Evolutionary conservation across 2,113 vertebrate species (phyloP).

Genomic region (Barnardius zonarius): DNA sequence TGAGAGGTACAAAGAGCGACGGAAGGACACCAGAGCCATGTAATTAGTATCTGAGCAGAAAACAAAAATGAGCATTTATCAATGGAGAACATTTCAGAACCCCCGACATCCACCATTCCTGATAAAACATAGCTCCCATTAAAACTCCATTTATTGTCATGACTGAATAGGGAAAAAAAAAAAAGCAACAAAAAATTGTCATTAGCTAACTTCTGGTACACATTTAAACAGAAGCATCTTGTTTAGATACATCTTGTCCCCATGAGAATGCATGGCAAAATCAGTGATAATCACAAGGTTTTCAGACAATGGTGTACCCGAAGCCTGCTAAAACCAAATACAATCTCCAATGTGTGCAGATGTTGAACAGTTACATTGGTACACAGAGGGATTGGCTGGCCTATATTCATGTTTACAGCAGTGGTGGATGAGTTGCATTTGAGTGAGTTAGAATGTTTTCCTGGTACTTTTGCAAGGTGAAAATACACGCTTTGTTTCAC

Average conservation of each 20-base stretch:
- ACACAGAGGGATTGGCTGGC: neutral
- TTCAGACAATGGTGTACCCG: neutral
- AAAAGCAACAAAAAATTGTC: neutral
- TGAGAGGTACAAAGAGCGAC: neutral
- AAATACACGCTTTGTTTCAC: neutral
- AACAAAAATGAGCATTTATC: neutral
- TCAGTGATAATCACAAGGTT: neutral
- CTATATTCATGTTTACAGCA: neutral
- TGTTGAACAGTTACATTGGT: neutral
- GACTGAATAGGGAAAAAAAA: neutral
- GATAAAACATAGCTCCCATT: neutral
- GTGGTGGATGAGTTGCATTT: neutral
- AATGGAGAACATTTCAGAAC: neutral
- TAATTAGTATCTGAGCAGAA: neutral
- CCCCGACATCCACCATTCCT: neutral
- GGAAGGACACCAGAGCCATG: neutral
- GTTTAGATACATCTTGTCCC: neutral
- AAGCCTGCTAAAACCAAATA: neutral
- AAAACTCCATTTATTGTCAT: neutral
- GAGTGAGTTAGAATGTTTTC: neutral
- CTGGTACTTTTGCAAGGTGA: neutral
- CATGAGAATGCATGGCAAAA: neutral
- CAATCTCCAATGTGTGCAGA: neutral
- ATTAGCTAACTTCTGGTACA: neutral
- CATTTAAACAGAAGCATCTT: neutral